phyloP scores from a whole-genome alignment of 2,113 vertebrate genomes.

The Candoia aspera region DNA sequence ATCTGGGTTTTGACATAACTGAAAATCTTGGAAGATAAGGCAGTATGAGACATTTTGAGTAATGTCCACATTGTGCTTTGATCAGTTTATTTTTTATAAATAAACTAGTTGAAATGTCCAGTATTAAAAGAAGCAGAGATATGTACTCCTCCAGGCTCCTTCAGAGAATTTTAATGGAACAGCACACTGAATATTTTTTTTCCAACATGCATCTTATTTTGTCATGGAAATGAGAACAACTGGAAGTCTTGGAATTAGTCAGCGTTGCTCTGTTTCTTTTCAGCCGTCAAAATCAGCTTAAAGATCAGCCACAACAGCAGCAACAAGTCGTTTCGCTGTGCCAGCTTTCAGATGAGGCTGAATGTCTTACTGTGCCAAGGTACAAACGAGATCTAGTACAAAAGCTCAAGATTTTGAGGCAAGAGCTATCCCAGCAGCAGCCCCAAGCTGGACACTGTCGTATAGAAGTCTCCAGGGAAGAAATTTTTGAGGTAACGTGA shows the following conservation, averaged over 20 bases:
- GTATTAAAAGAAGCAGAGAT: conserved; percentile 55
- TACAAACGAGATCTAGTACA: conserved; percentile 98
- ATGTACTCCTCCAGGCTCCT: conserved; percentile 26
- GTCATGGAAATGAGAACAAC: not conserved
- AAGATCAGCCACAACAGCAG: conserved; percentile 82
- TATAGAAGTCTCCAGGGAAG: conserved; percentile 96
- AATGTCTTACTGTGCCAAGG: conserved; percentile 91
- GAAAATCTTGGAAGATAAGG: conserved; percentile 58
- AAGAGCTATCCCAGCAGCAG: conserved; percentile 97
- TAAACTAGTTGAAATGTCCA: conserved; percentile 15
- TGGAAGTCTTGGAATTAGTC: not conserved
- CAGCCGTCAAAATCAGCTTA: conserved; percentile 85
- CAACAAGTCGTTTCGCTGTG: conserved; percentile 82
- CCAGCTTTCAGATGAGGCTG: conserved; percentile 87
- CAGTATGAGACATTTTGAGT: conserved; percentile 56
- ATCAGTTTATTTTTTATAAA: conserved; percentile 50
- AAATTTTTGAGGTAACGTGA: conserved; percentile 88
- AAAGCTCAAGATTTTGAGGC: conserved; percentile 95
- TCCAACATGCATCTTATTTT: not conserved
- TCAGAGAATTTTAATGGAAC: not conserved
- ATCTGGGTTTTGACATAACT: conserved; percentile 50
- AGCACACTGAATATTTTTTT: not conserved
- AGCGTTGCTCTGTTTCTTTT: conserved; percentile 48
- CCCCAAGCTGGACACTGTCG: conserved; percentile 98
- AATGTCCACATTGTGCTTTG: conserved; percentile 54